Evolutionary conservation across 2,797 vertebrate genomes (phyloP), one percentile per base, ranked within the genome.

Genomic region (Galagoides demidoff): DNA sequence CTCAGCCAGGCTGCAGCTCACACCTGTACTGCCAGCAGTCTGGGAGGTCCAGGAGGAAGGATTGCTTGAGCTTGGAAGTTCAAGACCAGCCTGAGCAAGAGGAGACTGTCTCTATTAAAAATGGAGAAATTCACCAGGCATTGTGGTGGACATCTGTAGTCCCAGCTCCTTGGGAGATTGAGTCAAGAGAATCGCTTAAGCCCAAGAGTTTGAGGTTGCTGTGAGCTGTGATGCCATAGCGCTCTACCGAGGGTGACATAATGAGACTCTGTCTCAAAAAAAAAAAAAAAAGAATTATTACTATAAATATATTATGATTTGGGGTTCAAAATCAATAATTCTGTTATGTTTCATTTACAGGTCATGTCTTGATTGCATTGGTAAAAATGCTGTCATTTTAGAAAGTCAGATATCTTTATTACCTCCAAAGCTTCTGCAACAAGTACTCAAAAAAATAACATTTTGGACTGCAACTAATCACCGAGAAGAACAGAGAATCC

Each of bases 341-440:
- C n/a, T 74, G 1, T 84, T 79, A 31, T 20, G 31, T 31, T 88
- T 90, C 45, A n/a, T 91, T 82, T 91, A 85, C 97, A 99, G 99
- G 98, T 98, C 99, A 96, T 99, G 99, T 96, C 99, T 99, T 29
- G 99, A 99, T 98, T 99, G 98, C 98, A 99, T 99, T 73, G 99
- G 99, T 70, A 99, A 99, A 97, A 99, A 99, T 9, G 97, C 98
- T 10, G 64, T 98, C 59, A 96, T 97, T 71, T 96, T 99, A 66
- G 97, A 98, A 98, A 98, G 96, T 71, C 99, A 99, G 77, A 98
- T 99, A 83, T 98, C 98, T 20, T 98, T 98, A 76, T 98, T 99
- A 94, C 99, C 99, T 84, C 95, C 98, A 16, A 99, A 99, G 96
- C 98, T 99, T 0, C 96, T 98, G 74, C 98, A 98, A 64, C 98